These are phyloP conservation scores for Centropristis striata DNA, from an alignment of 2,113 vertebrate genomes.

Conservation along the genomic window DNA sequence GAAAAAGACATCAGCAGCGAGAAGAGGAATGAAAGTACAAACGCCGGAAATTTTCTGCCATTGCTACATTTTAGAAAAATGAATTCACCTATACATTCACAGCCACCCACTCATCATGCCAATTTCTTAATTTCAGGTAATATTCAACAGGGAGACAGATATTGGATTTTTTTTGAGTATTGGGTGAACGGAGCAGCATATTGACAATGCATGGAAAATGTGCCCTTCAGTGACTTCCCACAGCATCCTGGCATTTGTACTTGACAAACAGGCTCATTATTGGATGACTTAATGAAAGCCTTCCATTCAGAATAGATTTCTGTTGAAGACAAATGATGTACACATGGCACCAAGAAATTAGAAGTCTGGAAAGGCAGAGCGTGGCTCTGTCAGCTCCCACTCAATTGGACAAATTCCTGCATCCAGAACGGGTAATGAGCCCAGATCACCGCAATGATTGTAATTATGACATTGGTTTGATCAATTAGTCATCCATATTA, in stretches of 20 bases:
- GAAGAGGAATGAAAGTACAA: not conserved
- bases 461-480: constrained; percentile 71
- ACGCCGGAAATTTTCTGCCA: not conserved
- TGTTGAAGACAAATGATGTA: constrained; percentile 74
- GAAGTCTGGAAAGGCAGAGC: constrained; percentile 60
- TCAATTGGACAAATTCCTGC: constrained; percentile 66
- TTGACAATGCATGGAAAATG: constrained; percentile 64
- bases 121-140: constrained; percentile 25
- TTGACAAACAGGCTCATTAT: constrained; percentile 81
- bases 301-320: constrained; percentile 80
- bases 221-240: constrained; percentile 69
- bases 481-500: constrained; percentile 50
- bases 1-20: constrained; percentile 7
- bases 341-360: constrained; percentile 68
- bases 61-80: not conserved
- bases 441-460: constrained; percentile 55
- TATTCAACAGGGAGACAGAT: constrained; percentile 13
- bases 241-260: constrained; percentile 72
- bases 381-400: constrained; percentile 53
- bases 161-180: constrained; percentile 35
- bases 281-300: constrained; percentile 80
- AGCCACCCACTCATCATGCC: not conserved
- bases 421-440: constrained; percentile 60
- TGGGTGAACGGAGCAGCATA: constrained; percentile 38
- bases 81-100: not conserved